phyloP scores from a whole-genome alignment of 1,140 invertebrate species.

The Archegozetes longisetosus region DNA sequence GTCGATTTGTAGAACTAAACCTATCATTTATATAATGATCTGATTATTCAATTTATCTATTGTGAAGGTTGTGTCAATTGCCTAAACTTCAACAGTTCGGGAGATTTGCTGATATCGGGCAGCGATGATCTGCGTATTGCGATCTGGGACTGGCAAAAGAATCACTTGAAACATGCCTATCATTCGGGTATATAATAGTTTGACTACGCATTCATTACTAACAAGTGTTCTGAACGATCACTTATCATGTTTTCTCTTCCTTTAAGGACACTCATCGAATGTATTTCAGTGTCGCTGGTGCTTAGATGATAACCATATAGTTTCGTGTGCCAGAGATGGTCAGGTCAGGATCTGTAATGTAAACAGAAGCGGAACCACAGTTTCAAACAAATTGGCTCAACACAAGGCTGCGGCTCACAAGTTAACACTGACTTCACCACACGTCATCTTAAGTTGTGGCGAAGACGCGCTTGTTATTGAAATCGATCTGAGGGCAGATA shows the following conservation, averaged over 20 bases:
- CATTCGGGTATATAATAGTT: background rate
- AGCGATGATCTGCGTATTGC: slow-evolving; percentile 32
- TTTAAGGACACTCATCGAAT: slow-evolving; percentile 2
- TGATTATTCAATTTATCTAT: background rate
- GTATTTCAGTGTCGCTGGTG: slow-evolving; percentile 1
- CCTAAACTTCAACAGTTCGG: slow-evolving; percentile 67
- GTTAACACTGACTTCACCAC: slow-evolving; percentile 42
- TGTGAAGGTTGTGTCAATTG: slow-evolving; percentile 70
- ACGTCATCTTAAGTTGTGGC: slow-evolving; percentile 64
- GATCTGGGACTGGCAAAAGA: slow-evolving; percentile 31
- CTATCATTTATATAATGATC: too few relatives aligned
- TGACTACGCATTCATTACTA: too few relatives aligned
- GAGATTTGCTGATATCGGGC: slow-evolving; percentile 33
- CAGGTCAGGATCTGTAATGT: slow-evolving; percentile 41
- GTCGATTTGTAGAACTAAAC: too few relatives aligned
- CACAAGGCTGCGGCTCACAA: background rate
- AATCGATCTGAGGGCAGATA: slow-evolving; percentile 58
- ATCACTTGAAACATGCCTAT: background rate
- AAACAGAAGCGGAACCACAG: background rate
- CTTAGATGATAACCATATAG: slow-evolving; percentile 55
- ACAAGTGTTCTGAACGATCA: background rate
- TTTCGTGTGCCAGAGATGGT: slow-evolving; percentile 73
- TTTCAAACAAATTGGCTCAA: background rate
- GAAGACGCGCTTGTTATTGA: slow-evolving; percentile 67
- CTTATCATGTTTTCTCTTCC: background rate